These are phyloP conservation scores for Lobophora halterata DNA, from an alignment of 2,888 invertebrate species.

Conservation along the genomic window DNA sequence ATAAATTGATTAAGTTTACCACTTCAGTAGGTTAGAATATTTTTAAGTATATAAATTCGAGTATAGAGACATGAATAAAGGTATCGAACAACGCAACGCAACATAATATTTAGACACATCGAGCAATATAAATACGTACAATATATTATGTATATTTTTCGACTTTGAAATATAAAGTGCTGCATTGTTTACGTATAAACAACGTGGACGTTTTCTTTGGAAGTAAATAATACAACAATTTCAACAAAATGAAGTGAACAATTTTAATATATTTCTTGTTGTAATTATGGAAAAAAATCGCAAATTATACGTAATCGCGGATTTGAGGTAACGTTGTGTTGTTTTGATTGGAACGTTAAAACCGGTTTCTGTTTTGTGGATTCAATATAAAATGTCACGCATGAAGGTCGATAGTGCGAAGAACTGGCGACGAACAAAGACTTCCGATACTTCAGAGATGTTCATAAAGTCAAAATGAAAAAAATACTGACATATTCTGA, in stretches of 20 bases:
- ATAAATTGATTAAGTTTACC: no score
- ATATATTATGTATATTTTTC: constrained; percentile 25
- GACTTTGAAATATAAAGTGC: constrained; percentile 17
- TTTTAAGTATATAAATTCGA: no score
- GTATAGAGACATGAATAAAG: no score
- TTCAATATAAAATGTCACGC: constrained; percentile 52
- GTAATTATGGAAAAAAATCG: no score
- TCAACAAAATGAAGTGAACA: neutral
- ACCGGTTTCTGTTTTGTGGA: constrained; percentile 55
- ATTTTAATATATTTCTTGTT: constrained; percentile 4
- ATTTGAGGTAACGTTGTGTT: constrained; percentile 34
- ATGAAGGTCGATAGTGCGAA: constrained; percentile 57
- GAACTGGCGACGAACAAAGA: constrained; percentile 42
- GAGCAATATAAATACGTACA: no score
- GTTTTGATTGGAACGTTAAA: constrained; percentile 36
- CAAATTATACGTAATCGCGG: no score
- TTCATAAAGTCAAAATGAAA: no score
- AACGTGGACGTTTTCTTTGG: neutral
- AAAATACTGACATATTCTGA: no score
- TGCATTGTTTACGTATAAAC: constrained; percentile 7
- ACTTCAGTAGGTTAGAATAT: no score
- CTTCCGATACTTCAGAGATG: constrained; percentile 43
- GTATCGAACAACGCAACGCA: no score
- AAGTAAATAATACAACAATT: constrained; percentile 3
- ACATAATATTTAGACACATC: no score